Evolutionary conservation across 2,797 vertebrate genomes (phyloP).

Genomic region (Sebastes miniatus): DNA sequence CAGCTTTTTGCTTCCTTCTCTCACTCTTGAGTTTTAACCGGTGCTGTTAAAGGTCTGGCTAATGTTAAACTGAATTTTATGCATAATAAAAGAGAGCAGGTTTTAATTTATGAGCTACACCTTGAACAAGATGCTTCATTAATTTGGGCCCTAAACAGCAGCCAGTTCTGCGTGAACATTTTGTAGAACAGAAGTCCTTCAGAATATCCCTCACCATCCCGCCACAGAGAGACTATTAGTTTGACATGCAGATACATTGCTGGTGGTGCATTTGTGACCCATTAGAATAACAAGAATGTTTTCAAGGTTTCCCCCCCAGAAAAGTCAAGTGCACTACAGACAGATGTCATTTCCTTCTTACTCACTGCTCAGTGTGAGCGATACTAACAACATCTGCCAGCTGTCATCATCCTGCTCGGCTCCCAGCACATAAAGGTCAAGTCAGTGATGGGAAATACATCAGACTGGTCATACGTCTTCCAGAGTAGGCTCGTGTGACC

Average conservation of each 20-base stretch:
- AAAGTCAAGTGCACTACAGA: neutral
- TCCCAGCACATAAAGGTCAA: conserved; percentile 2
- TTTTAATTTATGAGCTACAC: neutral
- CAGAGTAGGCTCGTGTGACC: too few species aligned
- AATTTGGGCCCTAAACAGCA: neutral
- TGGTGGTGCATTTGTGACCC: neutral
- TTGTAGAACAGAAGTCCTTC: neutral
- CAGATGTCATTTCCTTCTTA: conserved; percentile 17
- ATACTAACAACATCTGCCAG: conserved; percentile 52
- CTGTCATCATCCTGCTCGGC: conserved; percentile 10
- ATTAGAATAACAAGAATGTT: neutral
- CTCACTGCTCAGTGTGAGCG: conserved; percentile 22
- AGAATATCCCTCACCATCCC: neutral
- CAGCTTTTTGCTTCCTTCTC: neutral
- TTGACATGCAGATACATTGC: neutral
- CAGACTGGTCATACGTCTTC: too few species aligned
- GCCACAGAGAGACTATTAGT: neutral
- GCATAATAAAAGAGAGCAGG: neutral
- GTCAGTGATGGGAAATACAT: neutral
- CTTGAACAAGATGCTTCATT: neutral
- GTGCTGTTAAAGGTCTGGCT: neutral
- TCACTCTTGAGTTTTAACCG: neutral
- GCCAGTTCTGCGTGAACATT: neutral
- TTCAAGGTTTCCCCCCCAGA: neutral
- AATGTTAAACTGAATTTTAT: neutral